Conservation (phyloP, 2,797 vertebrate species). For the Halcyon smyrnensis region DNA sequence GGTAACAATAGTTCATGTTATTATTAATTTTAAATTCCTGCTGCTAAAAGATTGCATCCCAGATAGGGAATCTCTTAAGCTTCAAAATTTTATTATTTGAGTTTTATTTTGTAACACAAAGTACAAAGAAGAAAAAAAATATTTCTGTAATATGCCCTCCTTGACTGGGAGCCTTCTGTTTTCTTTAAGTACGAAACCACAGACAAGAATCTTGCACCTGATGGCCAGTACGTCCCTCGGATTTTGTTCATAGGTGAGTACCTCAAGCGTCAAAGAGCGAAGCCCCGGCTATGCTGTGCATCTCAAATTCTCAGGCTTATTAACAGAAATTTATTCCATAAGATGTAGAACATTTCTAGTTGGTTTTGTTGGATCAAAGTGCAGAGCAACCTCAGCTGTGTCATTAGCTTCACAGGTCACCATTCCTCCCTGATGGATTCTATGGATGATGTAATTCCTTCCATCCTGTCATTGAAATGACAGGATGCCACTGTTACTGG, state of each 20-base stretch:
- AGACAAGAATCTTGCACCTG: conserved; percentile 93
- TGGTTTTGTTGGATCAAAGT: neutral
- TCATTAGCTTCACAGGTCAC: neutral
- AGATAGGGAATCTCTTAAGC: neutral
- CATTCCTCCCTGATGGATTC: neutral
- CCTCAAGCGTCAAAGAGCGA: neutral
- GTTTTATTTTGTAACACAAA: neutral
- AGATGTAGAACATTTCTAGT: neutral
- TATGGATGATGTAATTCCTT: rapidly evolving
- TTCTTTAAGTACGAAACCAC: conserved; percentile 91
- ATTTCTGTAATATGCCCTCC: neutral
- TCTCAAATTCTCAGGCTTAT: neutral
- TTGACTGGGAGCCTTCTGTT: conserved; percentile 12
- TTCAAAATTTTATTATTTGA: neutral
- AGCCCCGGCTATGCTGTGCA: neutral
- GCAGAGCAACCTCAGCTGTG: neutral
- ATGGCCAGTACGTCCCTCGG: conserved; percentile 95
- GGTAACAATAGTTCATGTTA: neutral
- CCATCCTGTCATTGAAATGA: rapidly evolving
- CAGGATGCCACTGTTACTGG: no score
- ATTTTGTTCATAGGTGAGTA: conserved; percentile 90
- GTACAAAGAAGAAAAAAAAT: neutral
- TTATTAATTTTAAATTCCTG: neutral
- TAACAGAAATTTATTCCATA: neutral
- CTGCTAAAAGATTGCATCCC: neutral